These are phyloP conservation scores for Pherbina coryleti DNA, from an alignment of 2,888 invertebrate species.

Conservation along the genomic window DNA sequence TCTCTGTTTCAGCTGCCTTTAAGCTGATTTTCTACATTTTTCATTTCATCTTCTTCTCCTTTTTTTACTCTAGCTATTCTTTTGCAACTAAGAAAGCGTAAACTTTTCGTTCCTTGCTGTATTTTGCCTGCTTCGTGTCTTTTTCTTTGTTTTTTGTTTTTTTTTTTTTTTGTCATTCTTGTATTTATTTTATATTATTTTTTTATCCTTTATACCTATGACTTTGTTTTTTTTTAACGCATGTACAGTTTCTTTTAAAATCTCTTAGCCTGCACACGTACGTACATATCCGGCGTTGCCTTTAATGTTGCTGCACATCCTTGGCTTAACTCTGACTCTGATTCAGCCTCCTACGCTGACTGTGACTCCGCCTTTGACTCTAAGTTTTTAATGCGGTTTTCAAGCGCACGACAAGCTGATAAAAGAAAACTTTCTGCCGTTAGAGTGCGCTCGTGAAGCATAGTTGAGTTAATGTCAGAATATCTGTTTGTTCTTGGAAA, in stretches of 20 bases:
- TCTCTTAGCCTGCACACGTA: neutral
- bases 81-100: neutral
- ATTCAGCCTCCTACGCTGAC: neutral
- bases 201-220: neutral
- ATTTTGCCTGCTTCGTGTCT: neutral
- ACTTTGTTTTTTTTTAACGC: neutral
- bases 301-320: neutral
- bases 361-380: neutral
- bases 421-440: neutral
- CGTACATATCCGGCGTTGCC: neutral
- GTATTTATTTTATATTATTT: neutral
- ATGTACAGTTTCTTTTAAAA: neutral
- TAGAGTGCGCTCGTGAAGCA: too few species aligned
- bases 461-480: too few species aligned
- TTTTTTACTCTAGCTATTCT: neutral
- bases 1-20: conserved; percentile 2
- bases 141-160: neutral
- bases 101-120: neutral
- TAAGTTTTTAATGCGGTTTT: conserved; percentile 28
- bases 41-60: neutral
- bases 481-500: too few species aligned
- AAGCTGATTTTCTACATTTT: conserved; percentile 11
- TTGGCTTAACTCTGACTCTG: neutral
- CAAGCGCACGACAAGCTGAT: conserved; percentile 7
- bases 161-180: neutral